Conservation (phyloP, 2,797 vertebrate genomes). For the Sebastes itinus region DNA sequence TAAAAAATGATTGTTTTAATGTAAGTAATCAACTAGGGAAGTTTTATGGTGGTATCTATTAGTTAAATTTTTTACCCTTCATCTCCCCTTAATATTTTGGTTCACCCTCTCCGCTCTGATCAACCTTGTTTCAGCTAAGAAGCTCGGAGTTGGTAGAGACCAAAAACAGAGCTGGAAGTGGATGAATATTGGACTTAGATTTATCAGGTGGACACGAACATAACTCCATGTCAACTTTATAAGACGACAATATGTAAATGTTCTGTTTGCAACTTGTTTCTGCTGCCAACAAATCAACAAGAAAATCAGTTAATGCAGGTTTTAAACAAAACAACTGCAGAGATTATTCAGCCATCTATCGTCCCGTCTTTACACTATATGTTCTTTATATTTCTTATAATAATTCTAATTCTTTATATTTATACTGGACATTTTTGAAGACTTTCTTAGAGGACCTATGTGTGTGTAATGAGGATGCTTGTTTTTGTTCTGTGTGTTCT, state of each 20-base stretch:
- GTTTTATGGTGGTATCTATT: too few relatives aligned
- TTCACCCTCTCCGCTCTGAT: too few relatives aligned
- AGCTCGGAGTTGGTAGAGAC: too few relatives aligned
- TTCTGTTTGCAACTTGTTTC: neutral
- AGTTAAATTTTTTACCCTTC: too few relatives aligned
- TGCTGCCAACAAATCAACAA: neutral
- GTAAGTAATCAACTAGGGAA: too few relatives aligned
- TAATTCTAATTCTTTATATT: neutral
- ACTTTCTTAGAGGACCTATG: neutral
- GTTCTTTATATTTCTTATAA: neutral
- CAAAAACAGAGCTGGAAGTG: neutral
- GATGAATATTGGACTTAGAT: neutral
- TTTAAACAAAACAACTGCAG: neutral
- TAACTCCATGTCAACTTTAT: neutral
- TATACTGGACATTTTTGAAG: neutral
- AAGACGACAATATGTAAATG: neutral
- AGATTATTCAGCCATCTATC: neutral
- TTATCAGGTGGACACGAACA: neutral
- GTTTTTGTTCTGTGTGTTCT: constrained; percentile 16
- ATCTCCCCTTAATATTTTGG: too few relatives aligned
- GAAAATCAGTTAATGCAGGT: neutral
- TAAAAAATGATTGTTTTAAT: too few relatives aligned
- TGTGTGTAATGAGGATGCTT: constrained; percentile 5
- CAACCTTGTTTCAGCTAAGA: too few relatives aligned
- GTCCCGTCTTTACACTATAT: neutral